These are phyloP conservation scores for Indicator maculatus DNA, from an alignment of 2,113 vertebrate species.

Conservation along the genomic window DNA sequence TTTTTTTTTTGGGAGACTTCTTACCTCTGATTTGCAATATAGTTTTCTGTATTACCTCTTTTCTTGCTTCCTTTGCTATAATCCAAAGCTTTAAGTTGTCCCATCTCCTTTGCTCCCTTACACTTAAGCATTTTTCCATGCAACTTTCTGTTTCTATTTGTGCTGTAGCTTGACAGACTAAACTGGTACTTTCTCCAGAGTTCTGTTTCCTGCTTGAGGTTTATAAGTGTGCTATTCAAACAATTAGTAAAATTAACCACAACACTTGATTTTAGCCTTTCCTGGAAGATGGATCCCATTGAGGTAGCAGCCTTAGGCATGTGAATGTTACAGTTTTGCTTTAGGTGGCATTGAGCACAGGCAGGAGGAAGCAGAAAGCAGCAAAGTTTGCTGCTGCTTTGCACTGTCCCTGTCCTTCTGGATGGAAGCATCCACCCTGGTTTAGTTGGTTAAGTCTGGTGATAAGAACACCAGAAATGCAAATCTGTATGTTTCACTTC, in stretches of 20 bases:
- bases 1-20: not conserved
- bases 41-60: not conserved
- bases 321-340: not conserved
- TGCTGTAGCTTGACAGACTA: not conserved
- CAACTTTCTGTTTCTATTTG: not conserved
- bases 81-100: not conserved
- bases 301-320: not conserved
- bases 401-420: accelerated
- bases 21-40: not conserved
- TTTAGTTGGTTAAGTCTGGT: not conserved
- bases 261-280: not conserved
- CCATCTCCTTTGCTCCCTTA: not conserved
- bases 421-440: not conserved
- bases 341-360: accelerated
- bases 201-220: not conserved
- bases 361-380: not conserved
- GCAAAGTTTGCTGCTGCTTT: accelerated
- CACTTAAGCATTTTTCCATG: not conserved
- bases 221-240: not conserved
- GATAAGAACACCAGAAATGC: not conserved
- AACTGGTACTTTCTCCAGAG: not conserved
- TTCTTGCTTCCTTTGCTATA: not conserved
- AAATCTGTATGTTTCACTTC: conserved; percentile 16
- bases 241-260: not conserved
- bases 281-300: not conserved